A percentile compares a stretch with the other conserved stretches of the same genome.
These are phyloP conservation scores for Rostratula benghalensis DNA, from an alignment of 2,113 vertebrate species.

Conservation along the genomic window DNA sequence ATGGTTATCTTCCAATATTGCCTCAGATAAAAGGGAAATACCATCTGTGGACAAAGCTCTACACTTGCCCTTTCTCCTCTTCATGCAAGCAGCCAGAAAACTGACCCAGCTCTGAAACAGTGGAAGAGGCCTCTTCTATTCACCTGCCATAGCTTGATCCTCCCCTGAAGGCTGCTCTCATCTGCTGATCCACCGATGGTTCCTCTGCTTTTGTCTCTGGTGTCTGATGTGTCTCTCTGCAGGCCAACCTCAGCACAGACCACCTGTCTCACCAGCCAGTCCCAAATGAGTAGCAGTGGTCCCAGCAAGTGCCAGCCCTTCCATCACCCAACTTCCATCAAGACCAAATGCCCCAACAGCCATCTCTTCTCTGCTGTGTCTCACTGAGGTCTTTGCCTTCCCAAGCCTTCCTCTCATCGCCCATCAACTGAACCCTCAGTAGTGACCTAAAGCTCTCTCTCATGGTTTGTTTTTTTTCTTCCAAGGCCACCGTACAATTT, in stretches of 20 bases:
- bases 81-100: background rate
- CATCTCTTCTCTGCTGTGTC: background rate
- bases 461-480: background rate
- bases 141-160: background rate
- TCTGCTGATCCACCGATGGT: background rate
- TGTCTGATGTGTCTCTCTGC: rapidly evolving
- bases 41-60: constrained; percentile 65
- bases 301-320: background rate
- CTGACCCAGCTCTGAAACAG: background rate
- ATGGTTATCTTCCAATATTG: constrained; percentile 61
- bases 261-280: background rate
- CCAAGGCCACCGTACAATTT: background rate
- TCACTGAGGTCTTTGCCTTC: background rate
- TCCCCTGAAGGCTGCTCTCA: background rate
- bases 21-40: constrained; percentile 72
- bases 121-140: background rate
- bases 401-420: background rate
- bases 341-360: background rate
- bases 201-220: background rate
- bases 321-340: background rate
- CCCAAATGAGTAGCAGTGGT: background rate
- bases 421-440: background rate
- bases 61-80: constrained; percentile 62
- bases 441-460: background rate
- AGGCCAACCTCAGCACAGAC: background rate